A percentile compares a stretch with the other conserved stretches of the same genome.
Conservation (phyloP, 2,888 invertebrate species). For the Microdon myrmicae region DNA sequence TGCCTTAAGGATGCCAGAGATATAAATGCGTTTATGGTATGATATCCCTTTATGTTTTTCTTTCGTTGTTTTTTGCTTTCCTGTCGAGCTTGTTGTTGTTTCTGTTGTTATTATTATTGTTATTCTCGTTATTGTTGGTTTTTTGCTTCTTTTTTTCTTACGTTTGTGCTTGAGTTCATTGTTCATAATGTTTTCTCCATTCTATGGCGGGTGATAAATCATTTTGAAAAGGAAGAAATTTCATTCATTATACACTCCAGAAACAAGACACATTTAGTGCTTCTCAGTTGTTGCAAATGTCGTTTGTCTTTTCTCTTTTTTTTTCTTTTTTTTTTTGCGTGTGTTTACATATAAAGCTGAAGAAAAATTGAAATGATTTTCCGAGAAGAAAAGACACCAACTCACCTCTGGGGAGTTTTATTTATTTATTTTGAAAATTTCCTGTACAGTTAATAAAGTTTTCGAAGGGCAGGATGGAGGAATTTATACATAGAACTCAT, state of each 20-base stretch:
- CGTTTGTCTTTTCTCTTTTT: not conserved
- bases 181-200: conserved; percentile 21
- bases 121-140: conserved; percentile 1
- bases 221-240: conserved; percentile 23
- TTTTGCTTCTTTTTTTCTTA: conserved; percentile 1
- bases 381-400: too few relatives aligned
- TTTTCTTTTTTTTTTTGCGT: not conserved
- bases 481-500: too few relatives aligned
- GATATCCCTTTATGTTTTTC: too few relatives aligned
- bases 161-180: conserved; percentile 1
- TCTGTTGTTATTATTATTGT: too few relatives aligned
- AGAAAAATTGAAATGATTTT: not conserved
- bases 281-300: conserved; percentile 8
- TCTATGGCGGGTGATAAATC: conserved; percentile 31
- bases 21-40: too few relatives aligned
- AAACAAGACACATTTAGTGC: conserved; percentile 11
- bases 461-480: too few relatives aligned
- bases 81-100: too few relatives aligned
- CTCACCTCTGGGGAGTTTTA: too few relatives aligned
- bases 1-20: too few relatives aligned
- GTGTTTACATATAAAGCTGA: not conserved
- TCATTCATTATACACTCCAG: conserved; percentile 31
- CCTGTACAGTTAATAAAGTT: too few relatives aligned
- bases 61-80: too few relatives aligned
- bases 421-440: too few relatives aligned